Percentiles rank a stretch among this genome's conserved stretches.
phyloP scores from a whole-genome alignment of 2,797 vertebrate species.

The Hipposideros larvatus region DNA sequence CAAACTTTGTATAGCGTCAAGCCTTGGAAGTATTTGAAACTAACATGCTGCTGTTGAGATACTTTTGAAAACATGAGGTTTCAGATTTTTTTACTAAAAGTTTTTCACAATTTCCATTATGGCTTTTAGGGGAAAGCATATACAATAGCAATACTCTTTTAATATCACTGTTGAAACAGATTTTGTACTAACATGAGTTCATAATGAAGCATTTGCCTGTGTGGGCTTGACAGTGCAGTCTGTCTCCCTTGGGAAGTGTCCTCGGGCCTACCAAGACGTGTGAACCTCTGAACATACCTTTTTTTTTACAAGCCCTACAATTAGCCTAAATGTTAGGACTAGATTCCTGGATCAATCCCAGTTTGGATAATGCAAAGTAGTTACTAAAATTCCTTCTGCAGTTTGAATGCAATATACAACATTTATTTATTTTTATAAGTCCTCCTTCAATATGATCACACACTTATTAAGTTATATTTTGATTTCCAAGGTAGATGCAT shows the following conservation, averaged over 20 bases:
- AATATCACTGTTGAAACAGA: slow-evolving; percentile 82
- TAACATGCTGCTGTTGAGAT: neutral
- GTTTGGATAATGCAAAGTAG: slow-evolving; percentile 26
- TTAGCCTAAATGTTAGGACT: neutral
- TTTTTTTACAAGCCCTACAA: slow-evolving; percentile 58
- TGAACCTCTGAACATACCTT: slow-evolving; percentile 74
- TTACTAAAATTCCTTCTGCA: slow-evolving; percentile 43
- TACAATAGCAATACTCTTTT: slow-evolving; percentile 72
- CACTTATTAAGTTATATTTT: slow-evolving; percentile 63
- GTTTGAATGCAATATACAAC: neutral
- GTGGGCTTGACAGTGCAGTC: slow-evolving; percentile 84
- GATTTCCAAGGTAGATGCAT: slow-evolving; percentile 1
- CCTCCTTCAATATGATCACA: neutral
- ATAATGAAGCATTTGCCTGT: slow-evolving; percentile 85
- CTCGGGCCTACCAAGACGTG: slow-evolving; percentile 74
- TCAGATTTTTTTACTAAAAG: slow-evolving; percentile 37
- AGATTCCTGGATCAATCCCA: slow-evolving; percentile 57
- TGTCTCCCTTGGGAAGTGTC: slow-evolving; percentile 83
- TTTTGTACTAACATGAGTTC: slow-evolving; percentile 81
- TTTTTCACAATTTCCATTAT: slow-evolving; percentile 30
- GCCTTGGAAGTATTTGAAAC: neutral
- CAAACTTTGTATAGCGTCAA: neutral
- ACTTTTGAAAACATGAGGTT: slow-evolving; percentile 25
- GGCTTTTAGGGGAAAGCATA: neutral
- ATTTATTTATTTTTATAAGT: slow-evolving; percentile 56